These are phyloP conservation scores for Scolanthus callimorphus DNA, from an alignment of 92 coral and sea anemone species.

Conservation along the genomic window DNA sequence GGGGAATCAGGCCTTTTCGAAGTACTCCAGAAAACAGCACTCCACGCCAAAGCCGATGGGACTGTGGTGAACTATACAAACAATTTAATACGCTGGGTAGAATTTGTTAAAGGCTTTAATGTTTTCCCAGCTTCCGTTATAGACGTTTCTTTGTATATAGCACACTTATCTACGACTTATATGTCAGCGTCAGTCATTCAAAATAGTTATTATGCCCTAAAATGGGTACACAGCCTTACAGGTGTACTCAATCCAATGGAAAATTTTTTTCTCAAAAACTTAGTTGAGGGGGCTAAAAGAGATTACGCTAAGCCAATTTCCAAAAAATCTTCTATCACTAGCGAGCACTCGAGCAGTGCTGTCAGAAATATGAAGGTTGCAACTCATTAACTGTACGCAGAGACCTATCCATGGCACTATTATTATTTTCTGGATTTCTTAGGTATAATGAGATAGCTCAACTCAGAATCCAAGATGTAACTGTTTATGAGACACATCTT, in stretches of 20 bases:
- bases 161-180: background rate
- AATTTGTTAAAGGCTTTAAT: constrained; percentile 22
- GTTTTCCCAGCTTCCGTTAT: constrained; percentile 28
- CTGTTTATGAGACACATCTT: constrained; percentile 22
- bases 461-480: constrained; percentile 29
- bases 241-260: constrained; percentile 30
- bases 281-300: constrained; percentile 37
- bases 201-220: constrained; percentile 16
- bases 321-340: constrained; percentile 25
- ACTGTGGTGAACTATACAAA: constrained; percentile 40
- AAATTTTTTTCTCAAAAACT: constrained; percentile 23
- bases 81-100: constrained; percentile 26
- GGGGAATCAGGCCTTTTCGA: background rate
- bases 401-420: constrained; percentile 32
- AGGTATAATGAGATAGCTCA: constrained; percentile 37
- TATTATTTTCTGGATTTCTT: constrained; percentile 42
- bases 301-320: constrained; percentile 35
- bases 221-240: constrained; percentile 29
- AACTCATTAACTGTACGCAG: constrained; percentile 13
- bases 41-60: constrained; percentile 41
- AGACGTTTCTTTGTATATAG: constrained; percentile 15
- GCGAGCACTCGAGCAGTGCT: constrained; percentile 35
- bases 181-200: constrained; percentile 15
- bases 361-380: constrained; percentile 7
- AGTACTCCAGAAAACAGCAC: constrained; percentile 1